Base-by-base conservation (phyloP, 2,888 invertebrate species). In the Drosophila limbata region DNA sequence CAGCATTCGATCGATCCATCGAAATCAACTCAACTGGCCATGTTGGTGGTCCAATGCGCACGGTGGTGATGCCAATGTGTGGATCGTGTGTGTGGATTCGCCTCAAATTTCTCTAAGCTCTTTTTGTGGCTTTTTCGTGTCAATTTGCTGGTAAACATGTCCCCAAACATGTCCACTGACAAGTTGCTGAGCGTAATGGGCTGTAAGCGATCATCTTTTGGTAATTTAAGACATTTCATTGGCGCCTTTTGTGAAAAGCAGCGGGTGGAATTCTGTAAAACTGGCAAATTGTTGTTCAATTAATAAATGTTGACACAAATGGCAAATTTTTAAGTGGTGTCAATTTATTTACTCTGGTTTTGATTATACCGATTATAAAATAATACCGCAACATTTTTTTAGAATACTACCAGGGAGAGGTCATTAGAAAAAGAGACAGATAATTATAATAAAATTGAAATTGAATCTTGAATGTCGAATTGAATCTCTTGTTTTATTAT, bases 61-160 rank as follows among this genome's bases (percentile, higher is more conserved):
- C n/a, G 11, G 37, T 19, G 25, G 9, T 56, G 40, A 5, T 25
- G 21, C 21, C n/a, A 47, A 13, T 57, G 57, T 47, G 52, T 52
- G 37, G 25, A n/a, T n/a, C 40, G 47, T 42, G 69, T 67, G 67
- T 39, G 35, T 63, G 44, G 39, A 73, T 70, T 69, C 57, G 71
- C 70, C 68, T 87, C 82, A 25, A 87, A 84, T 83, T 83, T 83
- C 82, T 87, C 82, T 68, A 72, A 62, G 53, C 56, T 66, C 55
- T 55, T 78, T 74, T 78, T 80, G 65, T 72, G 79, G 68, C 59
- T 61, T 73, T 87, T 87, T 73, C 79, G 84, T 83, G 88, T 83
- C 79, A 72, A 72, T 73, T 85, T 69, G 69, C 66, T 82, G 79
- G 79, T 82, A 73, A 83, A 83, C 83, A 87, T 69, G 83, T 72